Evolutionary conservation across 2,113 vertebrate genomes (phyloP).

Genomic region (Catharus fuscescens): DNA sequence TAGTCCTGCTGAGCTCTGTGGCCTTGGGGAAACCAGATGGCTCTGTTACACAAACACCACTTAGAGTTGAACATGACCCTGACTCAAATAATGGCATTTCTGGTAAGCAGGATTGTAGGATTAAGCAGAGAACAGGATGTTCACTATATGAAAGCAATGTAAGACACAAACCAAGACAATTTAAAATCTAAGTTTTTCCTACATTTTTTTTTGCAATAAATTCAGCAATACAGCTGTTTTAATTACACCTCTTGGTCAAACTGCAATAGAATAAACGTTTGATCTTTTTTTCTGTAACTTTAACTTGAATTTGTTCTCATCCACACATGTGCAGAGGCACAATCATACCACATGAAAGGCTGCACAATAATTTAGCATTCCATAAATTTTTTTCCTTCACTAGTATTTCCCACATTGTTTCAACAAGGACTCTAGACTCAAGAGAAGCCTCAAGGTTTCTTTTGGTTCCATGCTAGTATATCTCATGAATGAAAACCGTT

Average conservation of each 20-base stretch:
- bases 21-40: constrained; percentile 36
- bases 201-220: background rate
- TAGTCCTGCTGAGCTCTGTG: background rate
- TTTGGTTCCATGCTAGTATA: background rate
- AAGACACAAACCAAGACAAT: background rate
- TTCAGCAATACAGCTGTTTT: background rate
- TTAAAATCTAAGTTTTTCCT: background rate
- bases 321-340: background rate
- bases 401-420: constrained; percentile 26
- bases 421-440: background rate
- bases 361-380: constrained; percentile 2
- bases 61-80: background rate
- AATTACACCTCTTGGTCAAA: constrained; percentile 26
- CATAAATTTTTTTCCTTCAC: background rate
- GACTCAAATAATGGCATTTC: constrained; percentile 12
- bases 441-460: background rate
- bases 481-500: background rate
- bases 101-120: background rate
- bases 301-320: constrained; percentile 23
- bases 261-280: background rate
- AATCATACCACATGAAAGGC: constrained; percentile 18
- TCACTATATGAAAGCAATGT: background rate
- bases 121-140: background rate
- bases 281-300: background rate
- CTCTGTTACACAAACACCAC: background rate